phyloP scores from a whole-genome alignment of 2,113 vertebrate genomes.

The Solea solea region DNA sequence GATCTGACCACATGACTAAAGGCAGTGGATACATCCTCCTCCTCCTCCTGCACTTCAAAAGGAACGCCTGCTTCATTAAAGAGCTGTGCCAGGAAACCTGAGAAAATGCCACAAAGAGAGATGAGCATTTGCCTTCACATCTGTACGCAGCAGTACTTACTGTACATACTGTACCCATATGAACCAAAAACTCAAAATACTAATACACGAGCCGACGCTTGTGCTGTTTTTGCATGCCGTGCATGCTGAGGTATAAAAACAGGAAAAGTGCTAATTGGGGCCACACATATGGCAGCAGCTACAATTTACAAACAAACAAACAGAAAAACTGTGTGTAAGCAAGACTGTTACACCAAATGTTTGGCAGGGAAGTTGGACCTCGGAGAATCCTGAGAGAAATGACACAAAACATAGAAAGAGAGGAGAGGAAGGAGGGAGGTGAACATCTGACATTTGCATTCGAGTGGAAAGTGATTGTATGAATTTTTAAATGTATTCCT shows the following conservation, averaged over 20 bases:
- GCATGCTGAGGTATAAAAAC: neutral
- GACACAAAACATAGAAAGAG: neutral
- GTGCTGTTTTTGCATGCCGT: too few species aligned
- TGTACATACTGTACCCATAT: too few species aligned
- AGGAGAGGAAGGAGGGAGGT: neutral
- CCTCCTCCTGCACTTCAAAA: conserved; percentile 48
- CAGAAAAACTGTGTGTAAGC: conserved; percentile 8
- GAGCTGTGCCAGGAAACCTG: conserved; percentile 19
- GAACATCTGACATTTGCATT: neutral
- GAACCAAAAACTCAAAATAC: too few species aligned
- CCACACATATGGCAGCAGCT: conserved; percentile 5
- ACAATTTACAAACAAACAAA: conserved; percentile 17
- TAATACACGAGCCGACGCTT: too few species aligned
- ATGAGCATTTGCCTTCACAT: conserved; percentile 49
- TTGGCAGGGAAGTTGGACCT: conserved; percentile 38
- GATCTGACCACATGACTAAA: conserved; percentile 55
- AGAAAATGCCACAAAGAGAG: conserved; percentile 47
- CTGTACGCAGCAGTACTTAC: neutral
- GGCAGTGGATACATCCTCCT: conserved; percentile 33
- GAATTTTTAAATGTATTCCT: conserved; percentile 4
- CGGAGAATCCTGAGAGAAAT: conserved; percentile 23
- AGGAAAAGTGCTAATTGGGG: conserved; percentile 28
- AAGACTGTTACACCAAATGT: conserved; percentile 14
- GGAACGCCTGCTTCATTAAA: conserved; percentile 48
- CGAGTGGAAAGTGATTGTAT: neutral